A percentile compares a stretch with the other conserved stretches of the same genome.
phyloP scores from a whole-genome alignment of 2,113 vertebrate genomes.

The Tragelaphus strepsiceros region DNA sequence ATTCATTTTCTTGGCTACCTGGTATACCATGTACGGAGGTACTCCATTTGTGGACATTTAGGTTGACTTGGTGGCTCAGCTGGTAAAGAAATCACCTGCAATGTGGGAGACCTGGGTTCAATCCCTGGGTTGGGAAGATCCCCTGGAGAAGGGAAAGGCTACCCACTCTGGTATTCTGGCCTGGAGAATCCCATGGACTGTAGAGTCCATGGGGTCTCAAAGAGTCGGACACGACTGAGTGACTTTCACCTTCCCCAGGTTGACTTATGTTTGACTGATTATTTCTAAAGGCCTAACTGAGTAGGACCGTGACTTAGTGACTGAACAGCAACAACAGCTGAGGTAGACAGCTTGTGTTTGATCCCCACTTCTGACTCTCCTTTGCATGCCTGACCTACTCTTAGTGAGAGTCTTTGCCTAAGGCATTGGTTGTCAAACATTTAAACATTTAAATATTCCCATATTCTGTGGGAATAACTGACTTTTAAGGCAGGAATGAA shows the following conservation, averaged over 20 bases:
- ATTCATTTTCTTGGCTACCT: background rate
- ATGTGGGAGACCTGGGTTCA: too few species aligned
- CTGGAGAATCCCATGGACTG: too few species aligned
- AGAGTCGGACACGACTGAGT: too few species aligned
- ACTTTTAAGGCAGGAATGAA: background rate
- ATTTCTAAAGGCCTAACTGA: background rate
- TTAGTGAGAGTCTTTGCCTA: background rate
- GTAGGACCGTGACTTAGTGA: background rate
- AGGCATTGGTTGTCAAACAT: background rate
- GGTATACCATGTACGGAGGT: background rate
- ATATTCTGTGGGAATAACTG: background rate
- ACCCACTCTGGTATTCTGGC: too few species aligned
- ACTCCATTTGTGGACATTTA: background rate
- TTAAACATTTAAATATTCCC: background rate
- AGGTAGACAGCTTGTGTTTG: background rate
- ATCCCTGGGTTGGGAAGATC: too few species aligned
- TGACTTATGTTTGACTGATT: background rate
- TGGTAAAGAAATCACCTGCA: too few species aligned
- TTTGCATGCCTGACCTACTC: background rate
- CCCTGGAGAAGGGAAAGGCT: too few species aligned
- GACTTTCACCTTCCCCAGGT: background rate
- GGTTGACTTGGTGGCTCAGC: background rate
- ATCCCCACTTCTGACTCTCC: background rate
- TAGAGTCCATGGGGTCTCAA: too few species aligned
- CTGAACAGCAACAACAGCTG: background rate